Conservation (phyloP, 2,797 vertebrate genomes). For the Lepus townsendii region DNA sequence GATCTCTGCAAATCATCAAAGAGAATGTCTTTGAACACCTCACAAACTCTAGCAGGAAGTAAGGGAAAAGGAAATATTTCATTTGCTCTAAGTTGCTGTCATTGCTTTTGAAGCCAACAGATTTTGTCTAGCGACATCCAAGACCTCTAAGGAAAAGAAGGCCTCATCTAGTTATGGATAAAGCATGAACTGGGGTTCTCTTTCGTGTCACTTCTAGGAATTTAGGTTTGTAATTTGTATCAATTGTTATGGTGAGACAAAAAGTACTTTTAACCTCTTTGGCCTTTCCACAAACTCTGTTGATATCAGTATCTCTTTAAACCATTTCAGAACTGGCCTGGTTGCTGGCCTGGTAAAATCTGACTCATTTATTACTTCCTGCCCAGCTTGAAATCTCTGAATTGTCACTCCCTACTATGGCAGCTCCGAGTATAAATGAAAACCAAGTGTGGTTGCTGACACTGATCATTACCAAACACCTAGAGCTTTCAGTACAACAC, state of each 20-base stretch:
- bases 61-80: not conserved
- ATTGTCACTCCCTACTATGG: not conserved
- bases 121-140: not conserved
- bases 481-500: slow-evolving; percentile 11
- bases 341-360: not conserved
- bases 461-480: not conserved
- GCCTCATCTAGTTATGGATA: not conserved
- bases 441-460: not conserved
- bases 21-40: not conserved
- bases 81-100: not conserved
- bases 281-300: not conserved
- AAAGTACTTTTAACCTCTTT: not conserved
- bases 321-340: not conserved
- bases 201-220: not conserved
- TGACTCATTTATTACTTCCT: slow-evolving; percentile 24
- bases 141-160: not conserved
- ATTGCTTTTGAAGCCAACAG: slow-evolving; percentile 21
- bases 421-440: not conserved
- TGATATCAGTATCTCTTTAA: slow-evolving; percentile 6
- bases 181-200: not conserved
- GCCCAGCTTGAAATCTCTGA: slow-evolving; percentile 36
- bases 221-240: not conserved
- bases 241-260: not conserved
- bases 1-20: not conserved
- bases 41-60: not conserved